A percentile compares a stretch with the other conserved stretches of the same genome.
phyloP scores from a whole-genome alignment of 2,888 invertebrate genomes.

The Melangyna quadrimaculata region DNA sequence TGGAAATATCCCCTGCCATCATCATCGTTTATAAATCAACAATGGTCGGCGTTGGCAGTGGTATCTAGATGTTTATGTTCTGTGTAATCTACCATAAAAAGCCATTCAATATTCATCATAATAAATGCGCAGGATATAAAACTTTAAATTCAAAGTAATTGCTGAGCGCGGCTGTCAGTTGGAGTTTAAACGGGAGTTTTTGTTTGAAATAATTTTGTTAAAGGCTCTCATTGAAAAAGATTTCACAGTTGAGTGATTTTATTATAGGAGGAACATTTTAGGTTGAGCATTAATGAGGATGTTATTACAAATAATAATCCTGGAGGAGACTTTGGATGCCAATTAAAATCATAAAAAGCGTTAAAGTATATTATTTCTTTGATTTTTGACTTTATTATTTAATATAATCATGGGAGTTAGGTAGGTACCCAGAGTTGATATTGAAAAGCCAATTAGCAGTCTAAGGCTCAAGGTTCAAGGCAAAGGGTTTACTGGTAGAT shows the following conservation, averaged over 20 bases:
- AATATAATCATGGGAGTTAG: not conserved
- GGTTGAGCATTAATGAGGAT: conserved; percentile 5
- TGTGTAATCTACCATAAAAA: not conserved
- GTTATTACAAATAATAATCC: conserved; percentile 21
- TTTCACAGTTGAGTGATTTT: not conserved
- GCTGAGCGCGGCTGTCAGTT: conserved; percentile 10
- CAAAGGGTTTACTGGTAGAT: not conserved
- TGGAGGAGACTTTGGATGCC: not conserved
- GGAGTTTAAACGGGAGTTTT: not conserved
- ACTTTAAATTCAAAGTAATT: not conserved
- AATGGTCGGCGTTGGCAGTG: not conserved
- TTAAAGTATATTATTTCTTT: not conserved
- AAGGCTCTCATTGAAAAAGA: not conserved
- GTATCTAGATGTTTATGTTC: not conserved
- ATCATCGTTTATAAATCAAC: not conserved
- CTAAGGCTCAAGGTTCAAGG: not conserved
- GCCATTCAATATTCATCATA: not conserved
- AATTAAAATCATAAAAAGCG: conserved; percentile 21
- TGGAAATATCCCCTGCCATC: not conserved
- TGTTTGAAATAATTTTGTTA: not conserved
- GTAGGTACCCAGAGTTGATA: not conserved
- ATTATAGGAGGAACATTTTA: conserved; percentile 6
- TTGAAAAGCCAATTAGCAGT: not conserved
- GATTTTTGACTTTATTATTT: not conserved
- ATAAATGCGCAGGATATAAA: not conserved